Percentiles rank a stretch among this genome's conserved stretches.
phyloP scores from a whole-genome alignment of 30 jellyfish, hydroid and myxozoan species.

The Pseudorhiza aurosa region DNA sequence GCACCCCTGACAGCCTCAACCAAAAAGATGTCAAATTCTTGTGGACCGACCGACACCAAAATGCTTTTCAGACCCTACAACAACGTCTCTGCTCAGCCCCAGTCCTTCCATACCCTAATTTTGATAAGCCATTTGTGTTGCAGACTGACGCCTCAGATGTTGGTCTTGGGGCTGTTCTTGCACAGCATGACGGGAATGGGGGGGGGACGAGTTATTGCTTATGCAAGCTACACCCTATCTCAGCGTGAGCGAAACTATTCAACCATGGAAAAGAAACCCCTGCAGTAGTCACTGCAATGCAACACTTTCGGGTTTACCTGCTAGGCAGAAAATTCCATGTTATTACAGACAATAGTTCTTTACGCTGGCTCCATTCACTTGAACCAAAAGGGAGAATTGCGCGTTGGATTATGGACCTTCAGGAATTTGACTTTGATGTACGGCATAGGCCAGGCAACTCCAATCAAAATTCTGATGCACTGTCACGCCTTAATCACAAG shows the following conservation, averaged over 20 bases:
- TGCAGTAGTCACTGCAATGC: conserved; percentile 45
- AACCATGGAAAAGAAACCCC: conserved; percentile 56
- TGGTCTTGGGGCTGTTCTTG: conserved; percentile 58
- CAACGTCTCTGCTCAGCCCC: conserved; percentile 41
- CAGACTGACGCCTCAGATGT: conserved; percentile 47
- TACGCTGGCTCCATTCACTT: conserved; percentile 47
- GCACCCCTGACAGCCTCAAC: too few species aligned
- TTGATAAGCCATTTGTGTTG: conserved; percentile 32
- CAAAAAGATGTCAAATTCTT: conserved; percentile 16
- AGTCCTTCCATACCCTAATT: conserved; percentile 57
- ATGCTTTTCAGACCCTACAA: conserved; percentile 21
- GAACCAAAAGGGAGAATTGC: conserved; percentile 73
- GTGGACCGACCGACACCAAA: conserved; percentile 22
- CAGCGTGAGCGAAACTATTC: conserved; percentile 16
- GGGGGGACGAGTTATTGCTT: conserved; percentile 32
- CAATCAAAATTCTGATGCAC: conserved; percentile 65
- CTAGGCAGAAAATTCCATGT: conserved; percentile 35
- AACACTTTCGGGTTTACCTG: conserved; percentile 45
- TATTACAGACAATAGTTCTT: conserved; percentile 60
- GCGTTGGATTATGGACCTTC: conserved; percentile 67
- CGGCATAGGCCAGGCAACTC: conserved; percentile 47
- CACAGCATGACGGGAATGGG: conserved; percentile 31
- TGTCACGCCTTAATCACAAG: conserved; percentile 52
- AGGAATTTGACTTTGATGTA: conserved; percentile 41
- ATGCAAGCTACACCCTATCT: conserved; percentile 42